Evolutionary conservation across 2,888 invertebrate species (phyloP).

Genomic region (Aelia acuminata): DNA sequence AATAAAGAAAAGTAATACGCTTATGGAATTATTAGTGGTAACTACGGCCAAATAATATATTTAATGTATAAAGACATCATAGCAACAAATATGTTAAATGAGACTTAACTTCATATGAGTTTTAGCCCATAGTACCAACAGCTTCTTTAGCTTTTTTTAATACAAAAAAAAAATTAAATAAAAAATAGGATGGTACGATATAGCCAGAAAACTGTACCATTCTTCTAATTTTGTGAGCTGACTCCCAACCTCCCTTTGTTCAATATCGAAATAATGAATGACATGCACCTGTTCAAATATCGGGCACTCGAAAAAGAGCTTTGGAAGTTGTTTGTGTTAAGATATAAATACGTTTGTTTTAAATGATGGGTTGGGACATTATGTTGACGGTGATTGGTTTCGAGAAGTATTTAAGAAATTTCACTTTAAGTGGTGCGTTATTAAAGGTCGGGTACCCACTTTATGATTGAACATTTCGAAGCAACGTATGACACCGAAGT

Average conservation of each 20-base stretch:
- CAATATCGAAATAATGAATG: not conserved
- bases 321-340: not conserved
- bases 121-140: too few species aligned
- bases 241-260: not conserved
- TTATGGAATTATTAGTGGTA: too few species aligned
- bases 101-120: too few species aligned
- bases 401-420: not conserved
- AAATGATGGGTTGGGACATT: not conserved
- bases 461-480: not conserved
- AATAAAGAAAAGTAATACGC: too few species aligned
- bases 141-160: too few species aligned
- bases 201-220: too few species aligned
- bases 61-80: too few species aligned
- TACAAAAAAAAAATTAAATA: too few species aligned
- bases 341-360: not conserved
- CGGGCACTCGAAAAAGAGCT: not conserved
- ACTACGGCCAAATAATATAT: too few species aligned
- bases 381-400: not conserved
- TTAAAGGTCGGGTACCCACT: slow-evolving; percentile 2
- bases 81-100: too few species aligned
- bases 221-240: too few species aligned
- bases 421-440: not conserved
- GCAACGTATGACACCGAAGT: not conserved
- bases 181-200: too few species aligned
- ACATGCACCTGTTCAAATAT: not conserved